These are phyloP conservation scores for Micrasema minimum DNA, from an alignment of 1,140 invertebrate species.

Conservation along the genomic window DNA sequence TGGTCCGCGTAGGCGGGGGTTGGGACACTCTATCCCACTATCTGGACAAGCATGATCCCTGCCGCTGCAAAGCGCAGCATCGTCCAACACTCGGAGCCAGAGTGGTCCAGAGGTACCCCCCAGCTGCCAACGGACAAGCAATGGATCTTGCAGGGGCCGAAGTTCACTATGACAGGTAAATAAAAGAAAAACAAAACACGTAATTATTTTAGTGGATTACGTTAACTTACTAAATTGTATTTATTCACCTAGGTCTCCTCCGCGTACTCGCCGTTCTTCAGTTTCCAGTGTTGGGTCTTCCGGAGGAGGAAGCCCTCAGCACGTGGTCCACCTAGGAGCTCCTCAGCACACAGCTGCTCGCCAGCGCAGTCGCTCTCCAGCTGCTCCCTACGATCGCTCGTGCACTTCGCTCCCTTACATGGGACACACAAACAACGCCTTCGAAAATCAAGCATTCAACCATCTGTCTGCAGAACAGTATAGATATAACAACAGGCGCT, in stretches of 20 bases:
- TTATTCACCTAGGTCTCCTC: conserved; percentile 64
- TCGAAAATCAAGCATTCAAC: conserved; percentile 50
- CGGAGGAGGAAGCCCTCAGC: conserved; percentile 55
- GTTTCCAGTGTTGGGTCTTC: conserved; percentile 67
- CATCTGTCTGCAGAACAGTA: conserved; percentile 49
- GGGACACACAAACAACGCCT: conserved; percentile 47
- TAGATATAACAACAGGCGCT: conserved; percentile 46
- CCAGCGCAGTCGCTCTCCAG: conserved; percentile 55
- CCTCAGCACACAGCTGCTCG: conserved; percentile 56
- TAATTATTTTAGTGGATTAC: no score
- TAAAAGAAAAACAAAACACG: background rate
- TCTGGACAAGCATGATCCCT: conserved; percentile 96
- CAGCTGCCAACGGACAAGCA: conserved; percentile 65
- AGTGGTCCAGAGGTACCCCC: conserved; percentile 62
- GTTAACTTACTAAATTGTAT: no score
- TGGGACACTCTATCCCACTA: conserved; percentile 98
- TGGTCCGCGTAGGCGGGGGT: conserved; percentile 96
- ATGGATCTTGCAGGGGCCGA: conserved; percentile 82
- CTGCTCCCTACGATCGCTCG: conserved; percentile 41
- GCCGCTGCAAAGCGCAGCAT: conserved; percentile 83
- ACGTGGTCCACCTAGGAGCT: conserved; percentile 56
- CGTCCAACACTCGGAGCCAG: conserved; percentile 71
- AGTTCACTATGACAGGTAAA: conserved; percentile 79
- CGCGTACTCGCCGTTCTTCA: conserved; percentile 67
- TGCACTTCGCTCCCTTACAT: conserved; percentile 48